Evolutionary conservation across 2,797 vertebrate genomes (phyloP), one percentile per base, ranked within the genome.

Genomic region (Artibeus lituratus): DNA sequence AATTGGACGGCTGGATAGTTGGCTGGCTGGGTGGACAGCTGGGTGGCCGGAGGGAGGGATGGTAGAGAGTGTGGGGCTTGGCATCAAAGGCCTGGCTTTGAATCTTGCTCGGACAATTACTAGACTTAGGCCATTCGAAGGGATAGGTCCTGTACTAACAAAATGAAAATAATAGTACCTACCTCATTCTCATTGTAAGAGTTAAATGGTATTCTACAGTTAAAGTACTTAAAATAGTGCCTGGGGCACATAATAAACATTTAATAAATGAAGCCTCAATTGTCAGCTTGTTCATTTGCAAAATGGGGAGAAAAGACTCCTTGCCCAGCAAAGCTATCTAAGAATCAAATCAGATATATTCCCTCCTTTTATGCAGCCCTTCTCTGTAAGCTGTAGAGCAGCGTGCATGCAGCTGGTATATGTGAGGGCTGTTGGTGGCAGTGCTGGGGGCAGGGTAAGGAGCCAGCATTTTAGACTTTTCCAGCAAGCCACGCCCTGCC

Each of bases 121-220:
- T 82, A 90, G 81, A 65, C 59, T 24, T 67, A 88, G 42, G 12
- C 35, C 19, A 14, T 62, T 65, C 6, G 24, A 26, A 29, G 67
- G 42, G 10, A 22, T 90, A 49, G 78, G 39, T 88, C 22, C 26
- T 55, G 0, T 80, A n/a, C 67, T 55, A 80, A 53, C 35, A 57
- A 91, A 59, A 59, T 26, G 24, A 29, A 59, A 47, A 70, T 39
- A 35, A 84, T 42, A 86, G 42, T 32, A 62, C 67, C 90, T 90
- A 92, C 92, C 94, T 96, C 88, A 85, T 94, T 82, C 53, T 94
- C 39, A 77, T 18, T 42, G 29, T 76, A 59, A 86, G 76, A 89
- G 84, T 83, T 94, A 67, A 73, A 49, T 39, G 44, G 39, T 87
- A 10, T 70, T 62, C 39, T 90, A n/a, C 44, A 76, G 83, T 16